Evolutionary conservation across 2,888 invertebrate species (phyloP).

Genomic region (Clivina fossor): DNA sequence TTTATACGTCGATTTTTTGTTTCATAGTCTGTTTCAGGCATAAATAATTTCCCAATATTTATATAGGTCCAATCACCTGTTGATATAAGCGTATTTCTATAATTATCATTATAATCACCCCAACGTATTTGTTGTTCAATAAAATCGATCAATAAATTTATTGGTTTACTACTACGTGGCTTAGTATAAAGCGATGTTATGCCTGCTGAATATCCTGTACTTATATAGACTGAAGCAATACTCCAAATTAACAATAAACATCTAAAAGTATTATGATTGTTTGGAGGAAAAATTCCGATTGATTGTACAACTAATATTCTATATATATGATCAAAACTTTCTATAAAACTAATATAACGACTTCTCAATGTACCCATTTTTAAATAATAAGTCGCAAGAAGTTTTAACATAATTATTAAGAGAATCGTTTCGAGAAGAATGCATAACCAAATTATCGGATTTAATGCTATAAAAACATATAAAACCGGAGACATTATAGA

Average conservation of each 20-base stretch:
- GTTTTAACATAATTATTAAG: slow-evolving; percentile 1
- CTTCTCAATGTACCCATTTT: slow-evolving; percentile 16
- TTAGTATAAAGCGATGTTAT: slow-evolving; percentile 39
- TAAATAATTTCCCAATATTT: slow-evolving; percentile 9
- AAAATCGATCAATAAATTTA: slow-evolving; percentile 40
- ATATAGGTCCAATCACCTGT: slow-evolving; percentile 5
- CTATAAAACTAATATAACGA: slow-evolving; percentile 7
- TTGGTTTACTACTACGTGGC: slow-evolving; percentile 36
- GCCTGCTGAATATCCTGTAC: slow-evolving; percentile 40
- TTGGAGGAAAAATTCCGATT: slow-evolving; percentile 7
- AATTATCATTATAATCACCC: neutral
- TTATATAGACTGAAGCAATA: slow-evolving; percentile 34
- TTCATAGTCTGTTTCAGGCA: neutral
- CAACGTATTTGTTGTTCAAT: slow-evolving; percentile 36
- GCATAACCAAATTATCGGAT: slow-evolving; percentile 27
- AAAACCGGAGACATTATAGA: slow-evolving; percentile 40
- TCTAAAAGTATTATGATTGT: slow-evolving; percentile 7
- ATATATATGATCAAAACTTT: slow-evolving; percentile 10
- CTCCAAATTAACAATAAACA: slow-evolving; percentile 34
- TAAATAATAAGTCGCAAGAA: slow-evolving; percentile 3
- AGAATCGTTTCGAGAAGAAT: slow-evolving; percentile 5
- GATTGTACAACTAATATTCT: slow-evolving; percentile 15
- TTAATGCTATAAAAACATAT: slow-evolving; percentile 43
- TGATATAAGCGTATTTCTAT: neutral
- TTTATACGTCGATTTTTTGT: slow-evolving; percentile 19